Base-by-base conservation (phyloP, 2,113 vertebrate genomes). In the Setophaga kirtlandii region DNA sequence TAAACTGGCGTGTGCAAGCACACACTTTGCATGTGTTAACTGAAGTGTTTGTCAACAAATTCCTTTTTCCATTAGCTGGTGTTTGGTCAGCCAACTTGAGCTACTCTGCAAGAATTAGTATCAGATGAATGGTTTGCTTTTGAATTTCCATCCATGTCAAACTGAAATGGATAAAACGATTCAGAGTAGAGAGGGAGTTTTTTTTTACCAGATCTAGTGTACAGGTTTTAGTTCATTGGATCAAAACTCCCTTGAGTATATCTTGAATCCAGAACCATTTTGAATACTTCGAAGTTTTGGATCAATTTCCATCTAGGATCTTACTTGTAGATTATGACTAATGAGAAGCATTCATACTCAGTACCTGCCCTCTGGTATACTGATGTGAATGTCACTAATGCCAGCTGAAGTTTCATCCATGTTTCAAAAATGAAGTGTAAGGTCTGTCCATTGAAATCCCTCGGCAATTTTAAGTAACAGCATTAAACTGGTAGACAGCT, bases 1-100 rank as follows among this genome's bases (percentile, higher is more conserved):
- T 91, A 80, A 91, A 93, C 47, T 31, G 11, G 56, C 12, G 19
- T 92, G 70, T 52, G 37, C 89, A 95, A 58, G 53, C 87, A 90
- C 58, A 91, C 60, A 76, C 22, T 94, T 96, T 83, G 89, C 68
- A 89, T 55, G 44, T 95, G 75, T 85, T 95, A 92, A 86, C 84
- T 91, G 87, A 96, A 97, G 47, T 95, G 81, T 97, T 98, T 98
- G 96, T 97, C 98, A 98, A 96, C 93, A 98, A 96, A 95, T 97
- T 91, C 76, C 89, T 96, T 93, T 87, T 86, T 95, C 94, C 95
- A 92, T 96, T 96, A 97, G 90, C 56, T 96, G 93, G 76, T 94
- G 74, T 97, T 90, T 81, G 30, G 31, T 87, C 81, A 83, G 44
- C 68, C 78, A 84, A 94, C 79, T 95, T 97, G 95, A 98, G 67